phyloP scores from a whole-genome alignment of 2,113 vertebrate species.

The Elephas maximus region DNA sequence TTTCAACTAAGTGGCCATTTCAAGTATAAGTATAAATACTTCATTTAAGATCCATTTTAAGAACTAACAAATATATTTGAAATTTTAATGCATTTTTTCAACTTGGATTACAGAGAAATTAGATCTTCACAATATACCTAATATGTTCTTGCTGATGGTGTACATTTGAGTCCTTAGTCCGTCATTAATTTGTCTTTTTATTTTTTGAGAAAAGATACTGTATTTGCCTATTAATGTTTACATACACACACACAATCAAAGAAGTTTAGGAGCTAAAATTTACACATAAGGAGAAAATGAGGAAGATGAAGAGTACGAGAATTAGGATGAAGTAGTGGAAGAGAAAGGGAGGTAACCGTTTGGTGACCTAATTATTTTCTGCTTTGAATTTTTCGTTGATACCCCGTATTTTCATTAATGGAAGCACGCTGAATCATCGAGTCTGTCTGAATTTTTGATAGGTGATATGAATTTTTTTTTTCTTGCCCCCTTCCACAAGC shows the following conservation, averaged over 20 bases:
- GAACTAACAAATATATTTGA: background rate
- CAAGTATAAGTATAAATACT: background rate
- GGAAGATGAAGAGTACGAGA: background rate
- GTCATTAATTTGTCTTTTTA: too few relatives aligned
- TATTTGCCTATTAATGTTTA: background rate
- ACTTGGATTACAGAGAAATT: background rate
- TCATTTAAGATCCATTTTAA: background rate
- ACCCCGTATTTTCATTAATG: too few relatives aligned
- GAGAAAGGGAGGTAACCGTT: background rate
- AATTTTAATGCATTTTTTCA: background rate
- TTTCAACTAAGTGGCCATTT: background rate
- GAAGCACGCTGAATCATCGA: too few relatives aligned
- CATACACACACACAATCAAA: background rate
- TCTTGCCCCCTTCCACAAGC: too few relatives aligned
- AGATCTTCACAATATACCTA: background rate
- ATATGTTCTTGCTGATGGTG: background rate
- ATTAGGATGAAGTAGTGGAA: background rate
- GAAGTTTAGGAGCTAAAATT: background rate
- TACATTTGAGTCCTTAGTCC: background rate
- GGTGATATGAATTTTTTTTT: too few relatives aligned
- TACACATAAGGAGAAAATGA: background rate
- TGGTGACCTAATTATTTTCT: too few relatives aligned
- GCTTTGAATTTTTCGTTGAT: too few relatives aligned
- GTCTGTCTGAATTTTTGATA: too few relatives aligned
- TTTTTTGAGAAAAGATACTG: background rate